Percentiles rank a stretch among this genome's conserved stretches.
Conservation (phyloP, 2,888 invertebrate genomes). For the Tetragonisca angustula region DNA sequence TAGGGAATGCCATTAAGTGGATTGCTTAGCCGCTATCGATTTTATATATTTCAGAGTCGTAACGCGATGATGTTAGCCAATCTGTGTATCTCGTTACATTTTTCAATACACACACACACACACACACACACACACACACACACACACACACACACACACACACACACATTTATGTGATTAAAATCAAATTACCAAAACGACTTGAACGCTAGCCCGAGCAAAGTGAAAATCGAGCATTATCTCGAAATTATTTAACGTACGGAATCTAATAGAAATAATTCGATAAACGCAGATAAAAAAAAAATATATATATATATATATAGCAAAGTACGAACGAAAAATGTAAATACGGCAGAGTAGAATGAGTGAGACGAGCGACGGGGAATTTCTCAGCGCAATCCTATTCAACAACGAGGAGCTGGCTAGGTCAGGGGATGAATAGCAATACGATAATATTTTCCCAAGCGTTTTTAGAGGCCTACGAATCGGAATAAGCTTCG, state of each 20-base stretch:
- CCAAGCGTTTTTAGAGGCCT: slow-evolving; percentile 7
- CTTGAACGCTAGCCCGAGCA: neutral
- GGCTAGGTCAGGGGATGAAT: slow-evolving; percentile 7
- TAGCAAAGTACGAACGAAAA: neutral
- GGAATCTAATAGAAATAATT: neutral
- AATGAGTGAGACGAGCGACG: neutral
- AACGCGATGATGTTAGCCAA: slow-evolving; percentile 60
- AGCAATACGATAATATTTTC: slow-evolving; percentile 24
- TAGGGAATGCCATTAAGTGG: slow-evolving; percentile 72
- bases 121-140: too few relatives aligned
- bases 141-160: too few relatives aligned
- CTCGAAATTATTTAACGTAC: too few relatives aligned
- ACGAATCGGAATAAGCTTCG: slow-evolving; percentile 17
- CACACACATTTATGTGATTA: too few relatives aligned
- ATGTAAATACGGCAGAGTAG: neutral
- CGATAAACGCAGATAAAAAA: neutral
- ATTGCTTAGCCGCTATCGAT: slow-evolving; percentile 70
- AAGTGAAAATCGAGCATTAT: too few relatives aligned
- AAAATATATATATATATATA: neutral
- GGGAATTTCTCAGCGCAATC: neutral
- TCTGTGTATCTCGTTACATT: slow-evolving; percentile 33
- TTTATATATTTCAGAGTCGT: slow-evolving; percentile 56
- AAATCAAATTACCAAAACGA: neutral
- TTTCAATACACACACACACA: neutral
- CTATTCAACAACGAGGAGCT: neutral